Base-by-base conservation (phyloP, 2,113 vertebrate species). In the Nyctereutes procyonoides region DNA sequence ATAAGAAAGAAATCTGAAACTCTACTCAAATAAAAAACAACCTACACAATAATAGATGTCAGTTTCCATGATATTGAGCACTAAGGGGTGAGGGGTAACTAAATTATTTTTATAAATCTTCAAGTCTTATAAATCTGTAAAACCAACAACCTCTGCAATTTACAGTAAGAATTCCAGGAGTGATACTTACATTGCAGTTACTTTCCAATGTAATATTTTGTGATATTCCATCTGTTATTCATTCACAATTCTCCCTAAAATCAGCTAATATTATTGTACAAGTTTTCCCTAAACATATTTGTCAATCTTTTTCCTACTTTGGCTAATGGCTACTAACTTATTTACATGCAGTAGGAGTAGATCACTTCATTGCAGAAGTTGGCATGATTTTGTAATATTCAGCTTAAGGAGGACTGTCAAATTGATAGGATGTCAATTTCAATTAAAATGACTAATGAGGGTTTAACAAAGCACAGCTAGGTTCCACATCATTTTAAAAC, bases 361-460 rank as follows among this genome's bases (percentile, higher is more conserved):
- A 93, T 9, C 14, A 2, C 53, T 67, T 51, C 60, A 82, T 16
- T 83, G 38, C 9, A 87, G 19, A 95, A 89, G 17, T 10, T 89
- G 67, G 15, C 30, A 82, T 80, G 71, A 84, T 51, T 93, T 48
- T 83, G 16, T 93, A 58, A 63, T 73, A 93, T 35, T 60, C 86
- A 90, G 24, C 55, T 90, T 93, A 97, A 96, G 20, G 5, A 91
- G 30, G 53, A 73, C 11, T 88, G 63, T 73, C 22, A 79, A 83
- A 90, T 79, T 83, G 76, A 88, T 15, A 90, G 55, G 16, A 43
- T 73, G 30, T 80, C 83, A 93, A 91, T 93, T 97, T 93, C 58
- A 93, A 94, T 79, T 82, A 94, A 86, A 96, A 93, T 19, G 30
- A 93, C 51, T 88, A 83, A 89, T 20, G 88, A 43, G 38, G 8